Evolutionary conservation across 2,797 vertebrate genomes (phyloP).

Genomic region (Podarcis siculus): DNA sequence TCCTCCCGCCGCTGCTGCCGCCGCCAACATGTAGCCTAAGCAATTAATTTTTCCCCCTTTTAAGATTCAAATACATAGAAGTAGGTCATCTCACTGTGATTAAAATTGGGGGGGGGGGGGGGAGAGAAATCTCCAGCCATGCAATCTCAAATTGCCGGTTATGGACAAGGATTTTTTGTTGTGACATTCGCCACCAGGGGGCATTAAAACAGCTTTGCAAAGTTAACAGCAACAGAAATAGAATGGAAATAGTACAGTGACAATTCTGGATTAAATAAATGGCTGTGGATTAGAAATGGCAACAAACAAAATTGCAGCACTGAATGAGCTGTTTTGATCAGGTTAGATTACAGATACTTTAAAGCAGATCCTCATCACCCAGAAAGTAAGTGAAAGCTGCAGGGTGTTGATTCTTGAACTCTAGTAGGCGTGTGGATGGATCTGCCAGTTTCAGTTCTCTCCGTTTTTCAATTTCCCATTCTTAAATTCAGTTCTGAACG

Average conservation of each 20-base stretch:
- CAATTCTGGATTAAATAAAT: background rate
- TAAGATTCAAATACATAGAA: background rate
- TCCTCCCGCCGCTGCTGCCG: too few species aligned
- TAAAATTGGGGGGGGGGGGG: background rate
- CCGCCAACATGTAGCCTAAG: background rate
- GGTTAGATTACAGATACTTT: too few species aligned
- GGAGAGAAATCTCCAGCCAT: background rate
- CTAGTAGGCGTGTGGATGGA: too few species aligned
- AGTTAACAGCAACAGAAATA: background rate
- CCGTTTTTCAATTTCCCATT: too few species aligned
- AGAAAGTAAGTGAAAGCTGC: too few species aligned
- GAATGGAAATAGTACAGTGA: background rate
- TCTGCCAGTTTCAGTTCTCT: too few species aligned
- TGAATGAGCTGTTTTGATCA: too few species aligned
- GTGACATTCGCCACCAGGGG: background rate
- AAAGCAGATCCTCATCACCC: too few species aligned
- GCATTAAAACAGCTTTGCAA: background rate
- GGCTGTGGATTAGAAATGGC: background rate
- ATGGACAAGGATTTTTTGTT: background rate
- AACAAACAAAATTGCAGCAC: background rate
- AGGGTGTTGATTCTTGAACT: too few species aligned
- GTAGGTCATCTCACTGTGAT: background rate
- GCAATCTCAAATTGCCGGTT: background rate
- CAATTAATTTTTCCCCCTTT: background rate
- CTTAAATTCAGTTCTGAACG: too few species aligned